Conservation (phyloP, 2,888 invertebrate genomes). For the Lasioglossum morio region DNA sequence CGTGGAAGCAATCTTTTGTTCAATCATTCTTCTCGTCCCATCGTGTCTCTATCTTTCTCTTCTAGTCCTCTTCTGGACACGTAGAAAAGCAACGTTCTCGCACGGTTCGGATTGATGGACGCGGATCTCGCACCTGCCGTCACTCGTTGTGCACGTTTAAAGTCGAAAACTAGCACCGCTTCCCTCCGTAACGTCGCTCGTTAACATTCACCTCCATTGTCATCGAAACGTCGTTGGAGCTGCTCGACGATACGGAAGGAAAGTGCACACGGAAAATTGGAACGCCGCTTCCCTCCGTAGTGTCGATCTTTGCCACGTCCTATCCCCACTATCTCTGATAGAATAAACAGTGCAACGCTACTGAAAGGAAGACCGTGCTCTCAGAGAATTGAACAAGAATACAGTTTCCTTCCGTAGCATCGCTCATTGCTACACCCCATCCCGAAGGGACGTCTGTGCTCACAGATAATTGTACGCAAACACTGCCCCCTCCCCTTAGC, state of each 20-base stretch:
- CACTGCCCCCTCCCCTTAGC: no score
- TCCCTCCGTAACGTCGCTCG: neutral
- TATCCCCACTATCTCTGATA: neutral
- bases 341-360: no score
- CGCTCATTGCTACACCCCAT: no score
- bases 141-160: slow-evolving; percentile 1
- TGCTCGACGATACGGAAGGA: neutral
- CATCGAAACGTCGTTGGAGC: neutral
- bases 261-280: neutral
- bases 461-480: no score
- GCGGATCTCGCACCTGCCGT: neutral
- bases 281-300: neutral
- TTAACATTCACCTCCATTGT: neutral
- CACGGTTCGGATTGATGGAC: neutral
- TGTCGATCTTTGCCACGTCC: neutral
- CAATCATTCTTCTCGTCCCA: neutral
- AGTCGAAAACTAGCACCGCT: neutral
- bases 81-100: slow-evolving; percentile 14
- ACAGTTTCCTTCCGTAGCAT: no score
- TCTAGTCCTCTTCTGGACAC: neutral
- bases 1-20: neutral
- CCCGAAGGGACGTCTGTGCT: no score
- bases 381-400: no score
- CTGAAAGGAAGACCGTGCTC: no score
- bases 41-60: slow-evolving; percentile 1